Conservation (phyloP, 1,140 invertebrate genomes). For the Drosophila erecta region DNA sequence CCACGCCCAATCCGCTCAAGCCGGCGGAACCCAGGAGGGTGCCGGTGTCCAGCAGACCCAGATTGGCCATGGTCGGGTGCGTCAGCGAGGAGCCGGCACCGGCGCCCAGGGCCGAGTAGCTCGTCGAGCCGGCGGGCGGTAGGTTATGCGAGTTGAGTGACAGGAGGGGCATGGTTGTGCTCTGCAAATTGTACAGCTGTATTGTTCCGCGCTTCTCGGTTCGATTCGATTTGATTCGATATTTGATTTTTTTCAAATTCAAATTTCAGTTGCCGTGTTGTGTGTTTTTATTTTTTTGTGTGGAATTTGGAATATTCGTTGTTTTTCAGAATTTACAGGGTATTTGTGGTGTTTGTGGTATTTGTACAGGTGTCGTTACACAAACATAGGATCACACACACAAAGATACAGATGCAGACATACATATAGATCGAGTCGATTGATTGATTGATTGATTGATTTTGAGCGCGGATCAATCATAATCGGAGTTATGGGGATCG, state of each 20-base stretch:
- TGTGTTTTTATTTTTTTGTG: constrained; percentile 19
- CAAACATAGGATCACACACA: constrained; percentile 49
- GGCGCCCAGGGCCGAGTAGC: constrained; percentile 75
- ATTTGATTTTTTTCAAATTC: constrained; percentile 28
- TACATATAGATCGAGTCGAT: constrained; percentile 56
- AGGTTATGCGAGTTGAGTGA: constrained; percentile 86
- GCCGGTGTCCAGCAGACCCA: constrained; percentile 76
- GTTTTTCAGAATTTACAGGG: constrained; percentile 60
- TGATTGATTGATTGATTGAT: constrained; percentile 11
- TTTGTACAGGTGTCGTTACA: constrained; percentile 52
- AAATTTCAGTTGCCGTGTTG: constrained; percentile 38
- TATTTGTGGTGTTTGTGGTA: constrained; percentile 36
- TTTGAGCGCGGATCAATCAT: constrained; percentile 4
- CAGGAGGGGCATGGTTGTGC: constrained; percentile 87
- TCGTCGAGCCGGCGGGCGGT: constrained; percentile 79
- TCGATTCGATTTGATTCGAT: constrained; percentile 45
- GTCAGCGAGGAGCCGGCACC: constrained; percentile 72
- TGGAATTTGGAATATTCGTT: constrained; percentile 42
- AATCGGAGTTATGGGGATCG: constrained; percentile 25
- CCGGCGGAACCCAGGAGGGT: constrained; percentile 57
- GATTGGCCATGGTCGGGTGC: constrained; percentile 76
- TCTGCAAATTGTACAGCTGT: constrained; percentile 86
- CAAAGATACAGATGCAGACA: constrained; percentile 57
- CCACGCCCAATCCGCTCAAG: constrained; percentile 45
- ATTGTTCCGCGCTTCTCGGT: constrained; percentile 83